Base-by-base conservation (phyloP, 35 echinoderm and acorn worm species). In the Apostichopus parvimensis region DNA sequence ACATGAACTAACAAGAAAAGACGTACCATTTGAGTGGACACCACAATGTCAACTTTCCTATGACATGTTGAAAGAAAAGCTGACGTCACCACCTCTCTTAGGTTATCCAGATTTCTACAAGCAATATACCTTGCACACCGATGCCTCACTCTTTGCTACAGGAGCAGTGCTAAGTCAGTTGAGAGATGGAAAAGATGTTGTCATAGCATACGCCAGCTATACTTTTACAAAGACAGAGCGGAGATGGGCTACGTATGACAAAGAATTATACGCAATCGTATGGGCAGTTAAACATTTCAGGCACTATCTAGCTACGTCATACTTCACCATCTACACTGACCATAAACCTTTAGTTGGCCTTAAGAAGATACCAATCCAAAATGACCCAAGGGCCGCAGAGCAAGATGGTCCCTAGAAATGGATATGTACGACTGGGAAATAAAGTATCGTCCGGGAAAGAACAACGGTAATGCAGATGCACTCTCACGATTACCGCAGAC, bases 391-490 rank as follows among this genome's bases (percentile, higher is more conserved):
- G 87, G 68, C 14, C 64, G 66, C 13, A 52, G 87, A 25, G 45
- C 0, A 75, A 5, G 87, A 90, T 90, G 66, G 87, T 5, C 45
- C 6, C 24, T 77, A 1, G 24, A 75, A 4, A 13, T 76, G 61
- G 34, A 72, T 6, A 18, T 54, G 10, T 90, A 62, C 13, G 23
- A 75, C 4, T 75, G 61, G 9, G 45, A 25, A 25, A 25, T 73
- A 14, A 76, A 90, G 15, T 75, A 90, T 57, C 21, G 71, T 18
- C 71, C 87, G 10, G 87, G 25, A 24, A 76, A 12, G 18, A 76
- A 25, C 12, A 70, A 90, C 52, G 62, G 14, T 26, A 90, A 90
- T 90, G 72, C 87, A 54, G 87, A 90, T 77, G 87, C 24, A 21
- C 5, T 91, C 45, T 79, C 89, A 7, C 78, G 89, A 91, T 53